A percentile compares a stretch with the other conserved stretches of the same genome.
Conservation (phyloP, 2,113 vertebrate genomes). For the Amazona guildingii region DNA sequence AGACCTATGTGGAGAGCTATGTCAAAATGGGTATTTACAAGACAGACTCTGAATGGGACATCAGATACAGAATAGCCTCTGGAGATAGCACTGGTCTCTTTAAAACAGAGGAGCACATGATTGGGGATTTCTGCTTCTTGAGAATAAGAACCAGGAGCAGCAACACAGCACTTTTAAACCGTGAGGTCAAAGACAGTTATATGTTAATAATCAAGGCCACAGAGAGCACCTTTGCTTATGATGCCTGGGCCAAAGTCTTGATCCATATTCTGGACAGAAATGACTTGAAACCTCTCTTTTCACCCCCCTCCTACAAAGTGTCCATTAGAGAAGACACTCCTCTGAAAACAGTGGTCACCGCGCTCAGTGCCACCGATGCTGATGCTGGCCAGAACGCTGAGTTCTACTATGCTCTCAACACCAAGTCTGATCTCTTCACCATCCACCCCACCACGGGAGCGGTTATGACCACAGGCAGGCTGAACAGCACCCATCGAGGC, state of each 20-base stretch:
- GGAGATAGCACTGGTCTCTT: slow-evolving; percentile 85
- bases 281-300: slow-evolving; percentile 95
- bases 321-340: slow-evolving; percentile 83
- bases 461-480: slow-evolving; percentile 80
- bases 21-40: slow-evolving; percentile 90
- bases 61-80: slow-evolving; percentile 83
- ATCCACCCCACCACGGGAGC: slow-evolving; percentile 89
- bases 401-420: slow-evolving; percentile 89
- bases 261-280: slow-evolving; percentile 91
- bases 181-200: slow-evolving; percentile 90
- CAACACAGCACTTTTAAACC: slow-evolving; percentile 86
- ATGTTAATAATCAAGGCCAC: slow-evolving; percentile 86
- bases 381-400: slow-evolving; percentile 89
- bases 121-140: slow-evolving; percentile 93
- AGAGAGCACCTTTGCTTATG: slow-evolving; percentile 77
- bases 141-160: slow-evolving; percentile 88
- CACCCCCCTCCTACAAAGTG: slow-evolving; percentile 89
- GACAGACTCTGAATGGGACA: slow-evolving; percentile 76
- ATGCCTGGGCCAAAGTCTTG: slow-evolving; percentile 84
- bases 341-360: slow-evolving; percentile 81
- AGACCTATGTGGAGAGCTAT: slow-evolving; percentile 84
- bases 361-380: slow-evolving; percentile 90
- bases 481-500: slow-evolving; percentile 81
- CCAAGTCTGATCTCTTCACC: slow-evolving; percentile 79
- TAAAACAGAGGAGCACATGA: slow-evolving; percentile 81